A percentile compares a stretch with the other conserved stretches of the same genome.
phyloP scores from a whole-genome alignment of 2,888 invertebrate species.

The Caenorhabditis sulstoni region DNA sequence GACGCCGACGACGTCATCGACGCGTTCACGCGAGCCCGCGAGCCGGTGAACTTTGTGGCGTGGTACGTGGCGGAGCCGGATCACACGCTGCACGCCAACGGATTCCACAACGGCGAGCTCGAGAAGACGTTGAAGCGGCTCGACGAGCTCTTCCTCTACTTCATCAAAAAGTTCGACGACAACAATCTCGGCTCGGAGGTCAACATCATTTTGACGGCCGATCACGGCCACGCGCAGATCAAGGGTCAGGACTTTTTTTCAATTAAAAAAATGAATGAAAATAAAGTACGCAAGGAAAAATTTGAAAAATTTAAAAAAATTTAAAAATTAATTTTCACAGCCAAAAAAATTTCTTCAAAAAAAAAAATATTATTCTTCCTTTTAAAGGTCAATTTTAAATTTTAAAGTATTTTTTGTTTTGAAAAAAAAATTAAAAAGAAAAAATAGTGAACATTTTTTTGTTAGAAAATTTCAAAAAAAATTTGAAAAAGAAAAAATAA shows the following conservation, averaged over 20 bases:
- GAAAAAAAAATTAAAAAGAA: no score
- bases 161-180: conserved; percentile 74
- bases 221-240: conserved; percentile 81
- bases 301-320: no score
- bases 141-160: conserved; percentile 80
- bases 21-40: conserved; percentile 56
- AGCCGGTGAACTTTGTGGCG: conserved; percentile 81
- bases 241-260: conserved; percentile 10
- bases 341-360: no score
- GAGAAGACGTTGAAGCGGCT: conserved; percentile 76
- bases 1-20: conserved; percentile 78
- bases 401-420: no score
- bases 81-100: conserved; percentile 80
- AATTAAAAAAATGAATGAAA: no score
- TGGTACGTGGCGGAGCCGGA: conserved; percentile 82
- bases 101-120: conserved; percentile 79
- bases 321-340: no score
- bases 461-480: no score
- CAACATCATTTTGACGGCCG: conserved; percentile 82
- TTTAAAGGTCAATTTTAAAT: no score
- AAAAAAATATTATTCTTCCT: no score
- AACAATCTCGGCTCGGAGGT: conserved; percentile 74
- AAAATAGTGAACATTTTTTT: no score
- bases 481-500: no score
- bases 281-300: no score